Percentiles rank a stretch among this genome's conserved stretches.
phyloP scores from a whole-genome alignment of 2,888 invertebrate species.

The Tetragonula carbonaria region DNA sequence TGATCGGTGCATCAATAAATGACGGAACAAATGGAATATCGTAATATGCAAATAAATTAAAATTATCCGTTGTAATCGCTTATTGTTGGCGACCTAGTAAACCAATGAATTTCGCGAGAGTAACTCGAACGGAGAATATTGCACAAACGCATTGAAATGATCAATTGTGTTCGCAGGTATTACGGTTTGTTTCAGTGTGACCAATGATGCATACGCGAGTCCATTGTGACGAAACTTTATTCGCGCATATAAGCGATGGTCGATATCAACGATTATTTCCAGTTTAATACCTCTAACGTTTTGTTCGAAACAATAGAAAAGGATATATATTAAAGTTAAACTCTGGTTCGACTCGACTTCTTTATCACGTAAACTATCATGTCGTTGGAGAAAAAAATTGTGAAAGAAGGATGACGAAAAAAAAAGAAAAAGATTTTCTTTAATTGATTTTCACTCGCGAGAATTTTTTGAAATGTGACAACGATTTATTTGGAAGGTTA shows the following conservation, averaged over 20 bases:
- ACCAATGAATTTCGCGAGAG: background rate
- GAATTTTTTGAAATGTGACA: background rate
- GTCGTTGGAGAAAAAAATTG: background rate
- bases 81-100: background rate
- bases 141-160: background rate
- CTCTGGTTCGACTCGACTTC: background rate
- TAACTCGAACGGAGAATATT: background rate
- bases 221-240: background rate
- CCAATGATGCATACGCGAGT: background rate
- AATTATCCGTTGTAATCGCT: background rate
- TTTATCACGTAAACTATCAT: background rate
- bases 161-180: background rate
- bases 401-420: background rate
- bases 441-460: too few species aligned
- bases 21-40: too few species aligned
- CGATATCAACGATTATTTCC: background rate
- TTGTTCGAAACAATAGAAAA: background rate
- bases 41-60: conserved; percentile 4
- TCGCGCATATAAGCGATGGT: background rate
- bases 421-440: too few species aligned
- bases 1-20: background rate
- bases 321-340: background rate
- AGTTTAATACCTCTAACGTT: background rate
- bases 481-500: background rate
- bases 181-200: background rate